Conservation (phyloP, 2,888 invertebrate species). For the Asteroscopus sphinx region DNA sequence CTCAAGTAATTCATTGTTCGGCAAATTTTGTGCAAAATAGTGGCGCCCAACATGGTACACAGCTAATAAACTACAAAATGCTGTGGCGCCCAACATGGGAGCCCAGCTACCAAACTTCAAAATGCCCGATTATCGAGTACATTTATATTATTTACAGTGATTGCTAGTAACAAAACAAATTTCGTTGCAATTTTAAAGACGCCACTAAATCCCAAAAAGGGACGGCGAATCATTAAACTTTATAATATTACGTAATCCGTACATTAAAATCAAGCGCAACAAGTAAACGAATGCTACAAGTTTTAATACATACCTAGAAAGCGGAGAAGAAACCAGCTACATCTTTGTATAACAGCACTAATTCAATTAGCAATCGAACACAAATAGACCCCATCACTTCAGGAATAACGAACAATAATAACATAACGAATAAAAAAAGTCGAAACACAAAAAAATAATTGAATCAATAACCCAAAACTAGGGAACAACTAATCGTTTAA, state of each 20-base stretch:
- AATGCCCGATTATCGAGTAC: slow-evolving; percentile 6
- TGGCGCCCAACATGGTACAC: slow-evolving; percentile 58
- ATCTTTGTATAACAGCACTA: slow-evolving; percentile 71
- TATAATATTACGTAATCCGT: slow-evolving; percentile 81
- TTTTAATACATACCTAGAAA: slow-evolving; percentile 68
- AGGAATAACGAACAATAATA: no score
- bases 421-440: slow-evolving; percentile 56
- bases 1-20: slow-evolving; percentile 22
- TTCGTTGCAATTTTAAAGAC: slow-evolving; percentile 26
- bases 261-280: slow-evolving; percentile 77
- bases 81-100: slow-evolving; percentile 55
- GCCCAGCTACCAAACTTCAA: slow-evolving; percentile 12
- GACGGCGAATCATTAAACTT: slow-evolving; percentile 55
- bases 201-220: slow-evolving; percentile 27
- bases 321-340: slow-evolving; percentile 69
- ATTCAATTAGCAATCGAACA: slow-evolving; percentile 67
- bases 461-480: slow-evolving; percentile 38
- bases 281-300: slow-evolving; percentile 80
- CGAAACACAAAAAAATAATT: slow-evolving; percentile 27
- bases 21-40: slow-evolving; percentile 10
- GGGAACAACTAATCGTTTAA: slow-evolving; percentile 9
- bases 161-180: slow-evolving; percentile 17
- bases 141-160: slow-evolving; percentile 16
- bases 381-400: slow-evolving; percentile 67
- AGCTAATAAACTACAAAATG: slow-evolving; percentile 8